Evolutionary conservation across 2,888 invertebrate species (phyloP), one percentile per base, ranked within the genome.

Genomic region (Parnassius mnemosyne): DNA sequence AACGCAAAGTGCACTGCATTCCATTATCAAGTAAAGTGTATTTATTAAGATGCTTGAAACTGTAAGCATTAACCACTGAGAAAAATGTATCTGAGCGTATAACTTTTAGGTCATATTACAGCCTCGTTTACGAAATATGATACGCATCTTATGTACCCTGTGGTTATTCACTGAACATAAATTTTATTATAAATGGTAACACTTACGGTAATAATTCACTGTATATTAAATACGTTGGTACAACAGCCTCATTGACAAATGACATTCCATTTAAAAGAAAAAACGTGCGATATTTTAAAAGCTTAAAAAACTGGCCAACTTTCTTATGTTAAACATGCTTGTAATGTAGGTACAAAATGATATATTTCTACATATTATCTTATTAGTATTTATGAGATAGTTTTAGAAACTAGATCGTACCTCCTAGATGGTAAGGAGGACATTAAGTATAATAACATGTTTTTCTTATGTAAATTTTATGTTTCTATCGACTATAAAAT

Each of bases 21-120:
- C 55, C 46, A 47, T 49, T 43, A 53, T 43, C 13, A 57, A 34
- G 57, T 50, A 63, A 65, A 67, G 67, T 63, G 51, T 20, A 11
- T 66, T 34, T 67, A 66, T 71, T 73, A 72, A 76, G 9, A 49
- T 75, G 75, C 20, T 9, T 20, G 75, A 71, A 69, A 68, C 67
- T 68, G 71, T 70, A 73, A 16, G 61, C 49, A 59, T 44, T 77
- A 75, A 76, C 75, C 74, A 65, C 72, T 69, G 74, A 75, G 75
- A 78, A 78, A 80, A 77, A 79, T 72, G 78, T 77, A 79, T 77
- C 74, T 75, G 66, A 60, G 69, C 54, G 65, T 68, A 66, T 71
- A 65, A 69, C 72, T 84, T 80, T 80, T 81, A 71, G 85, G 85
- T 80, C 84, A 81, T 66, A 73, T 76, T 77, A 75, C 75, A 66